phyloP scores from a whole-genome alignment of 2,888 invertebrate genomes.

The Morpho helenor region DNA sequence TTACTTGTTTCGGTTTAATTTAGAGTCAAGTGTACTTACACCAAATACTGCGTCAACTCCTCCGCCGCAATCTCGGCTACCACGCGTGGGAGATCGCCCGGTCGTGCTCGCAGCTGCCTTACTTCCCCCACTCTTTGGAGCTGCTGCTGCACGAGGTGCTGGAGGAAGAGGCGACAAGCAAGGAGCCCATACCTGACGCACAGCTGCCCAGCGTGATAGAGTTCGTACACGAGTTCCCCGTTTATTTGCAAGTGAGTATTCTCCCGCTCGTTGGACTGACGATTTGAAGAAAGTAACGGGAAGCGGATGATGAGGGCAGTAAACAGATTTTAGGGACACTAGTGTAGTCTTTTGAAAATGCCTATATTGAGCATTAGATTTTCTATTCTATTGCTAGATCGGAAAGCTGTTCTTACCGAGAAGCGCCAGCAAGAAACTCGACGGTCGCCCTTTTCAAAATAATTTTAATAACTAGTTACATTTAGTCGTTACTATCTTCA shows the following conservation, averaged over 20 bases:
- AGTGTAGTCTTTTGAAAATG: too few relatives aligned
- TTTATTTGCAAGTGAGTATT: slow-evolving; percentile 83
- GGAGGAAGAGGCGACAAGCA: slow-evolving; percentile 99
- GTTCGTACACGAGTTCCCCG: slow-evolving; percentile 99
- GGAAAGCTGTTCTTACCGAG: too few relatives aligned
- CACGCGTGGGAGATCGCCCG: slow-evolving; percentile 99
- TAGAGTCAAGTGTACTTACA: slow-evolving; percentile 98
- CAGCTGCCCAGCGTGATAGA: slow-evolving; percentile 97
- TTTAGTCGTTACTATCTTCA: too few relatives aligned
- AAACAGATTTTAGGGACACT: too few relatives aligned
- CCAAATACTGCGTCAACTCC: slow-evolving; percentile 96
- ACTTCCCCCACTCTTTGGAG: slow-evolving; percentile 98
- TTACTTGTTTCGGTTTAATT: not conserved
- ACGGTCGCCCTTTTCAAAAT: too few relatives aligned
- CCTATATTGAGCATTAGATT: too few relatives aligned
- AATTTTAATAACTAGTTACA: too few relatives aligned
- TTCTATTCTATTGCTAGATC: too few relatives aligned
- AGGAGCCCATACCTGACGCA: slow-evolving; percentile 99
- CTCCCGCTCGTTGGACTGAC: not conserved
- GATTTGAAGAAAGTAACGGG: not conserved
- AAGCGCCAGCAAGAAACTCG: too few relatives aligned
- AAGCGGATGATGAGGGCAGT: too few relatives aligned
- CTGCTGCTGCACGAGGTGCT: slow-evolving; percentile 95
- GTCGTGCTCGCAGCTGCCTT: slow-evolving; percentile 94
- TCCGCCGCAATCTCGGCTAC: slow-evolving; percentile 96